These are phyloP conservation scores for Leucoma salicis DNA, from an alignment of 2,888 invertebrate genomes.

Conservation along the genomic window DNA sequence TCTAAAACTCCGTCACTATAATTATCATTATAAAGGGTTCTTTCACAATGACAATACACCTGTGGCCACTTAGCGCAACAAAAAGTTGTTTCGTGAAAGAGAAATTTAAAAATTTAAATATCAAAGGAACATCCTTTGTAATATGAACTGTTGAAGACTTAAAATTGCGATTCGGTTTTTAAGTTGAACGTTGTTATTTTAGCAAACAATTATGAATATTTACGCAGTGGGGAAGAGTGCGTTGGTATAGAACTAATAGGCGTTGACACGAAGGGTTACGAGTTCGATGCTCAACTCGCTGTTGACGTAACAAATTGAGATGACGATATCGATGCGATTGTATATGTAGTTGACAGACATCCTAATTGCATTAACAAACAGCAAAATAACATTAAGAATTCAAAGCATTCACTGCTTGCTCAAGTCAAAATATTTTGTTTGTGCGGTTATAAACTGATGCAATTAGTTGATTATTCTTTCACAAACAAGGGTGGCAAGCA, in stretches of 20 bases:
- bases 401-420: too few relatives aligned
- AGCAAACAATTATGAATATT: conserved; percentile 64
- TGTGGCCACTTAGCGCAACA: conserved; percentile 52
- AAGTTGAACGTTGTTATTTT: conserved; percentile 28
- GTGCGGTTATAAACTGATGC: too few relatives aligned
- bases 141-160: conserved; percentile 17
- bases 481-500: too few relatives aligned
- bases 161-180: conserved; percentile 20
- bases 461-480: too few relatives aligned
- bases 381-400: conserved; percentile 7
- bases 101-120: conserved; percentile 29
- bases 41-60: conserved; percentile 54
- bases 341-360: conserved; percentile 14
- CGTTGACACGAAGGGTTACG: conserved; percentile 55
- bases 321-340: conserved; percentile 19
- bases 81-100: conserved; percentile 49
- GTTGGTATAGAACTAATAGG: conserved; percentile 59
- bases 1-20: conserved; percentile 24
- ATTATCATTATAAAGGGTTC: conserved; percentile 34
- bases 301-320: conserved; percentile 33
- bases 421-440: too few relatives aligned
- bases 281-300: conserved; percentile 30
- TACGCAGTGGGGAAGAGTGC: conserved; percentile 53
- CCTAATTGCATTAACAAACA: conserved; percentile 18
- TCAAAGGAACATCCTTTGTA: conserved; percentile 29